These are phyloP conservation scores for Chrysopilus asiliformis DNA, from an alignment of 2,888 invertebrate species.

Conservation along the genomic window DNA sequence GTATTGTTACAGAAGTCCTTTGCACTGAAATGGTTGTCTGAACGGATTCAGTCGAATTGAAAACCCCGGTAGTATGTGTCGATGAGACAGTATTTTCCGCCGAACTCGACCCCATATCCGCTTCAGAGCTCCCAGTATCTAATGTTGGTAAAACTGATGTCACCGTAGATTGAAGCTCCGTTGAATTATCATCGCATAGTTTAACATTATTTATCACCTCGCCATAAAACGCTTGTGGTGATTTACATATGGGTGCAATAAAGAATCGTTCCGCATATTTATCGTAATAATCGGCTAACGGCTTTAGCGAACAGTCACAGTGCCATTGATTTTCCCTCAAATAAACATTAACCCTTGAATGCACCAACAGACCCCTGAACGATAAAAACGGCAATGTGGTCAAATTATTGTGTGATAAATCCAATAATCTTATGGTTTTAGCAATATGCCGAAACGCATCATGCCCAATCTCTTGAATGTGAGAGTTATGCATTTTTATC, in stretches of 20 bases:
- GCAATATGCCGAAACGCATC: conserved; percentile 22
- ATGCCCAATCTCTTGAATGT: conserved; percentile 20
- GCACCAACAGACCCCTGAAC: conserved; percentile 14
- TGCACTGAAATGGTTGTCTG: too few species aligned
- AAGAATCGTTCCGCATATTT: conserved; percentile 19
- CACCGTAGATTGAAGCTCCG: too few species aligned
- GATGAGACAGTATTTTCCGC: too few species aligned
- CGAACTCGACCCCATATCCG: too few species aligned
- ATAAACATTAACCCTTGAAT: conserved; percentile 15
- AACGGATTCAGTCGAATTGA: too few species aligned
- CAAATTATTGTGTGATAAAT: conserved; percentile 24
- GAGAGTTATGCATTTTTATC: conserved; percentile 19
- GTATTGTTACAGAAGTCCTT: too few species aligned
- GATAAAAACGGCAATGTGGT: conserved; percentile 17
- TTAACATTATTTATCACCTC: conserved; percentile 17
- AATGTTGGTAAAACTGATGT: too few species aligned
- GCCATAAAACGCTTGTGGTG: conserved; percentile 20
- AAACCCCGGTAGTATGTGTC: too few species aligned
- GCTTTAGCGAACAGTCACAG: conserved; percentile 22
- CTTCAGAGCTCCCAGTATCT: too few species aligned
- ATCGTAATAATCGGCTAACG: conserved; percentile 17
- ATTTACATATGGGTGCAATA: conserved; percentile 22
- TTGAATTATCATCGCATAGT: too few species aligned
- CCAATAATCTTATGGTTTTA: conserved; percentile 18
- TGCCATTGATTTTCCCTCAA: conserved; percentile 23